Conservation (phyloP, 1,140 invertebrate species). For the Ganaspis sp. region DNA sequence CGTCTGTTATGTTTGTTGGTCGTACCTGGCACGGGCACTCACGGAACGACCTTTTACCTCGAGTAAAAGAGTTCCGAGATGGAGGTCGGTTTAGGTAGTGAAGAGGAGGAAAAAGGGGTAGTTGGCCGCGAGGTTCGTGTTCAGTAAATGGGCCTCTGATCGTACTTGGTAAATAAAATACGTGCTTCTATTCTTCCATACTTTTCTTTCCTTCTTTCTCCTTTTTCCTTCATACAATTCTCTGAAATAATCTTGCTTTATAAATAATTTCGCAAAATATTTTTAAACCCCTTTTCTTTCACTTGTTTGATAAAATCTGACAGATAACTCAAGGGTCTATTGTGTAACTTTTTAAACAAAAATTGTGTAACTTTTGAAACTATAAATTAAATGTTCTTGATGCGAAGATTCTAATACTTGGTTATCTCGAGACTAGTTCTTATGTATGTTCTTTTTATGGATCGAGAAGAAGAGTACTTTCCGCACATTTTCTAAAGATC, state of each 20-base stretch:
- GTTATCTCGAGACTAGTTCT: background rate
- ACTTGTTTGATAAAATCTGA: no score
- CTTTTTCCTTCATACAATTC: conserved; percentile 4
- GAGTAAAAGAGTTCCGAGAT: conserved; percentile 36
- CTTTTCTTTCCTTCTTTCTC: conserved; percentile 34
- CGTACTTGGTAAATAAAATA: conserved; percentile 46
- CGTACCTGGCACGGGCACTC: conserved; percentile 50
- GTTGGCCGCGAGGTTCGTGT: conserved; percentile 42
- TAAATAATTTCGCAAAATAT: no score
- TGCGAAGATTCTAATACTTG: background rate
- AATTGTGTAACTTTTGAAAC: no score
- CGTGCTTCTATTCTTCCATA: conserved; percentile 44
- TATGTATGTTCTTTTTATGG: background rate
- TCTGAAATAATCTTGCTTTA: background rate
- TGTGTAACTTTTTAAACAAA: no score
- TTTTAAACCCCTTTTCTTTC: no score
- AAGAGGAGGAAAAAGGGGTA: conserved; percentile 41
- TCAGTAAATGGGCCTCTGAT: conserved; percentile 50
- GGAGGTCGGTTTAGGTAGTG: conserved; percentile 34
- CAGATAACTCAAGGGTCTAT: no score
- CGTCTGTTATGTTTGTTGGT: conserved; percentile 17
- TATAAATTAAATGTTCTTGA: background rate
- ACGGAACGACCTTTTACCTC: conserved; percentile 38
- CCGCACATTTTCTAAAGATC: background rate
- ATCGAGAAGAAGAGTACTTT: background rate